Base-by-base conservation (phyloP, 1,140 invertebrate species). In the Brachionus asplanchnoidis region DNA sequence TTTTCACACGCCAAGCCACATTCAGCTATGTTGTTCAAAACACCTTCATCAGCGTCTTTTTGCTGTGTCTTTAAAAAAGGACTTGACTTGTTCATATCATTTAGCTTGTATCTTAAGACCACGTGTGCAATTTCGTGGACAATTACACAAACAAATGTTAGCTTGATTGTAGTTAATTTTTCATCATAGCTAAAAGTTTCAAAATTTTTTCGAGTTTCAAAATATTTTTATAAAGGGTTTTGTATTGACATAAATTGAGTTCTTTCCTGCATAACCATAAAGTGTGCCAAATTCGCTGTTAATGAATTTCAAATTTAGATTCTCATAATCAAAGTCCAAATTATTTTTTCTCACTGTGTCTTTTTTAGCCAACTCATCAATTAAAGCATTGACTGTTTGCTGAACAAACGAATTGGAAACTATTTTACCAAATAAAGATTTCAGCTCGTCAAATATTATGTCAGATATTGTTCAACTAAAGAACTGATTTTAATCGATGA, bases 401-500 rank as follows among this genome's bases (percentile, higher is more conserved):
- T 68, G 65, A 68, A 68, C 23, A 28, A 68, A 68, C 1, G 17
- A 68, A 28, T 68, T 68, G 6, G 1, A 26, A 28, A 68, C 26
- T 68, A 68, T 68, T 26, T 28, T 68, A 28, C 12, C 6, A 28
- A 68, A 68, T 68, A 68, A 68, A 28, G 23, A 26, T 20, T 68
- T 28, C 2, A 68, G 65, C 23, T 68, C 65, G 17, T 26, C 11
- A 68, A 68, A 68, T 3, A 26, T 23, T 32, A 23, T n/a, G n/a
- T 68, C 26, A 3, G 4, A 28, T 68, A 68, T 26, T 68, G 1
- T 26, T 68, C 11, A 28, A 28, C 65, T 28, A 68, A 68, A 26
- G 65, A 68, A 68, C 65, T 68, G 3, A 68, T 68, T 68, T 28
- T 68, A 12, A 68, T 68, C 65, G 65, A 68, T 26, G 65, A 68